Base-by-base conservation (phyloP, 1,140 invertebrate genomes). In the Nixonia krombeini region DNA sequence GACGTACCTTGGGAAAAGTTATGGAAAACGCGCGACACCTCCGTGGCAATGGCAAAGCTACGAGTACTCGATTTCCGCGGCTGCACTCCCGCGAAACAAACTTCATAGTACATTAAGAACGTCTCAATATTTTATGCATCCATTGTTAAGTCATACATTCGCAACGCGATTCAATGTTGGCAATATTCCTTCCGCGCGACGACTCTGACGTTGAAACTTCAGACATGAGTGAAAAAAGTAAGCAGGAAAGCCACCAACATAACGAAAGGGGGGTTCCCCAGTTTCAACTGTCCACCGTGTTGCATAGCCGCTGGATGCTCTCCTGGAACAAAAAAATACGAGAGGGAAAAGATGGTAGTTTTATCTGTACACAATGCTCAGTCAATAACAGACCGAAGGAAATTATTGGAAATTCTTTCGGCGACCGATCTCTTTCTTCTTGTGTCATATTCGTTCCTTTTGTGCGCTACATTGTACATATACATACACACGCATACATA, bases 261-360 rank as follows among this genome's bases (percentile, higher is more conserved):
- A 44, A 85, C 85, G 72, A 83, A 84, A 45, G 85, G 78, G 40
- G 85, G 82, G 71, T 86, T 86, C 44, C 82, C 81, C 49, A 86
- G 76, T 64, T 84, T 81, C 44, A 87, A 73, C 68, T 87, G 85
- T 21, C 86, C 86, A 6, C 92, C 91, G 63, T 93, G 91, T 80
- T 94, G 91, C 92, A 93, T 93, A 13, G 92, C 92, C 41, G 92
- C 92, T 77, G 92, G 92, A 85, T 93, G 91, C 82, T 93, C 92
- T 67, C 92, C 92, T 93, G 86, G 25, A 85, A 86, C 62, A 81
- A 51, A 41, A 52, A 61, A 46, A 56, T 15, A 9, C 25, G 38
- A 4, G 17, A 42, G 49, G 47, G 44, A 62, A 53, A 40, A 40
- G 17, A 40, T 18, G 37, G 37, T 16, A 12, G 25, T 13, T 49